Base-by-base conservation (phyloP, 53 echinoderm and acorn worm species). In the Astropecten irregularis region DNA sequence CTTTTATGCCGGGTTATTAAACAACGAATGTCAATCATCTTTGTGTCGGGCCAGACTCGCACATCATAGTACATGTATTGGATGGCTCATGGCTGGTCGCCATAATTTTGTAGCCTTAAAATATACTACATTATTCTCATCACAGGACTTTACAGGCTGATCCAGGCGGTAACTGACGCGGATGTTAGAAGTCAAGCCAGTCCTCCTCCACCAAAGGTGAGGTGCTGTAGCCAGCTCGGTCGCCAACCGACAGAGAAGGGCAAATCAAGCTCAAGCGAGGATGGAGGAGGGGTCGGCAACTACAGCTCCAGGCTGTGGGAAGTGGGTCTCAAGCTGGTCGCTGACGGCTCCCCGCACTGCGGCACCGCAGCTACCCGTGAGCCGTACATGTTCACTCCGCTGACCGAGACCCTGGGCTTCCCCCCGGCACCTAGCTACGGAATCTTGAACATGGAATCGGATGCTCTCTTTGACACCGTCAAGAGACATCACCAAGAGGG, bases 371-470 rank as follows among this genome's bases (percentile, higher is more conserved):
- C 84, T 6, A 57, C 44, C 59, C 84, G 59, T 10, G 84, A 84
- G 58, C 84, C 84, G 4, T 68, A 40, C 66, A 26, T 90, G 81
- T 26, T 57, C 38, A 81, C 71, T 19, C 90, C 90, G 2, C 81
- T 90, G 32, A 90, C 85, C 71, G 81, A 86, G 53, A 90, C 40
- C 39, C 81, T 90, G 0, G 90, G 90, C 32, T 90, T 90, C n/a
- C 90, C 90, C 14, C n/a, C 53, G 35, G 85, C 90, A 2, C 90
- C 90, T 2, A 9, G 44, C 44, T 90, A 86, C 46, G 90, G 90
- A 14, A 82, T 30, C 38, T 9, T 90, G 64, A 90, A 86, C 65
- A 85, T 85, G 81, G 71, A 56, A 0, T 10, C 53, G 1, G 70
- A 68, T 8, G 81, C 85, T 8, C 81, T 90, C 28, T 54, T 69